phyloP scores from a whole-genome alignment of 2,888 invertebrate species.

The Tholera decimalis region DNA sequence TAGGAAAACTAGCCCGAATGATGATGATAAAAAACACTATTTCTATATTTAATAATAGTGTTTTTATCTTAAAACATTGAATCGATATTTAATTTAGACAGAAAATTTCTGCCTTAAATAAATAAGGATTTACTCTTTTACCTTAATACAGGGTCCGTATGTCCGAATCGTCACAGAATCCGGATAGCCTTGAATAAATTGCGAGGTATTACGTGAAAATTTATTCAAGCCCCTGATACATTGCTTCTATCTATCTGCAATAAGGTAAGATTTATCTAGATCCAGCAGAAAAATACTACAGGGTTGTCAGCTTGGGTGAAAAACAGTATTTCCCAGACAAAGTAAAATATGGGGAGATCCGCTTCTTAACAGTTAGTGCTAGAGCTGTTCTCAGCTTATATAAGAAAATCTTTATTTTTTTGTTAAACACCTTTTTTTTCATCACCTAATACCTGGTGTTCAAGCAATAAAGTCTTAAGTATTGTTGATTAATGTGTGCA shows the following conservation, averaged over 20 bases:
- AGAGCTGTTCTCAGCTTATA: no score
- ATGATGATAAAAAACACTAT: neutral
- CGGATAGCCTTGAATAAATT: constrained; percentile 46
- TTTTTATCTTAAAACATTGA: no score
- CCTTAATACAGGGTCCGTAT: constrained; percentile 7
- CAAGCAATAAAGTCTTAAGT: no score
- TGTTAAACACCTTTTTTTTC: no score
- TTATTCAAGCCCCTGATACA: constrained; percentile 48
- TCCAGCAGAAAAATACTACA: neutral
- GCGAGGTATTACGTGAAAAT: constrained; percentile 40
- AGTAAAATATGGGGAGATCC: no score
- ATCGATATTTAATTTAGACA: no score
- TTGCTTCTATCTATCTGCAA: constrained; percentile 38
- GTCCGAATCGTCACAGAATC: constrained; percentile 30
- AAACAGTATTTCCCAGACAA: no score
- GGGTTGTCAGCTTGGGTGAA: neutral
- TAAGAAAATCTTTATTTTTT: no score
- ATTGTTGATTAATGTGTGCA: no score
- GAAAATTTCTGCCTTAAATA: constrained; percentile 14
- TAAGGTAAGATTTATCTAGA: constrained; percentile 40
- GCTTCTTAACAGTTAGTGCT: no score
- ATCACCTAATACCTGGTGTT: no score
- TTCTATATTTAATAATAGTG: no score
- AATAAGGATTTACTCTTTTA: constrained; percentile 8
- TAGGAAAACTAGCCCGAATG: neutral